These are phyloP conservation scores for Gasterosteus nipponicus DNA, from an alignment of 2,113 vertebrate species.

Conservation along the genomic window DNA sequence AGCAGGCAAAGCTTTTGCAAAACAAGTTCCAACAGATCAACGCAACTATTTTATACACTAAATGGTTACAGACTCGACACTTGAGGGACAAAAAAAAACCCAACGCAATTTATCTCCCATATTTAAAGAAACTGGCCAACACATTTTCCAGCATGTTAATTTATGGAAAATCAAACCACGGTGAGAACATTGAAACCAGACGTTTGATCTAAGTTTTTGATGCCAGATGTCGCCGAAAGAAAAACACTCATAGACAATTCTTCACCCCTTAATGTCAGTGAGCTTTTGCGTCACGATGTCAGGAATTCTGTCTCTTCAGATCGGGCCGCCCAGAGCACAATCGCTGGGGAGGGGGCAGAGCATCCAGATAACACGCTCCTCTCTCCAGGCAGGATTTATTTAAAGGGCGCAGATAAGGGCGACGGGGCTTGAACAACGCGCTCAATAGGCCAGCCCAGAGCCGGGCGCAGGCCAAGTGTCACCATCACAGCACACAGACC, in stretches of 20 bases:
- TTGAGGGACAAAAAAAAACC: conserved; percentile 11
- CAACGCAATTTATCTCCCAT: conserved; percentile 11
- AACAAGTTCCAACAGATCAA: conserved; percentile 60
- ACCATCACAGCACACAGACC: conserved; percentile 41
- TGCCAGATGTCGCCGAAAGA: neutral
- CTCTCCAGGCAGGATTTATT: conserved; percentile 66
- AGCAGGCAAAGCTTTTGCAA: conserved; percentile 37
- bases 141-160: neutral
- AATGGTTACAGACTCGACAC: conserved; percentile 30
- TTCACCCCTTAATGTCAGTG: conserved; percentile 36
- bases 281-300: conserved; percentile 65
- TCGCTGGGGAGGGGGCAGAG: conserved; percentile 47
- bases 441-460: conserved; percentile 32
- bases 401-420: conserved; percentile 70
- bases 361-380: conserved; percentile 68
- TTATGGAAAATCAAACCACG: neutral
- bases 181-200: neutral
- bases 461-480: conserved; percentile 53
- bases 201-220: neutral
- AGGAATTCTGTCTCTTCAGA: conserved; percentile 69
- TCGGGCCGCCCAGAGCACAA: conserved; percentile 38
- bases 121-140: conserved; percentile 5
- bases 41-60: conserved; percentile 32
- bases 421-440: conserved; percentile 48
- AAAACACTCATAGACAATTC: conserved; percentile 27